Base-by-base conservation (phyloP, 1,140 invertebrate species). In the Pseudomyrmex pallidus region DNA sequence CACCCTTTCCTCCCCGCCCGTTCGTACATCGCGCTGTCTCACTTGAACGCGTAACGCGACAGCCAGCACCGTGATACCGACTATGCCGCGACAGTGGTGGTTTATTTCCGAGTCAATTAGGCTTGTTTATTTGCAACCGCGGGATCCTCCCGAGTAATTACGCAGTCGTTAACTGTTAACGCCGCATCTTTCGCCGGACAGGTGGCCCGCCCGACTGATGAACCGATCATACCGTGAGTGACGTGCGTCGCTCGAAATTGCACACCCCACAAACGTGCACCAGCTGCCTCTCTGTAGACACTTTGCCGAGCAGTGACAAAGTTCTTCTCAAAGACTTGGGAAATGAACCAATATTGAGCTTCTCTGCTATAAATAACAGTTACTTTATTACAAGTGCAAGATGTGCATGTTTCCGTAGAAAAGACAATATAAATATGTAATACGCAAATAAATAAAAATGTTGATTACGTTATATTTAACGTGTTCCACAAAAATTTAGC, bases 21-120 rank as follows among this genome's bases (percentile, higher is more conserved):
- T 59, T 74, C 22, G 17, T 73, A 35, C 5, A 54, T 82, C 74
- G 50, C 50, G 68, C 20, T 74, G 56, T 66, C 61, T 83, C 82
- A 54, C 74, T 84, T 57, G 56, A 83, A 68, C 63, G 82, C 88
- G 88, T 66, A 85, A 85, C 82, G 70, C 57, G 85, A 84, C 70
- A 74, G 74, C 68, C 35, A 57, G 48, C 52, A 25, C 57, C 77
- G 56, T 64, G 50, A 44, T 20, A 57, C 70, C 50, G 54, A 20
- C 67, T 64, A 52, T 57, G 62, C 54, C 59, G 64, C 50, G 76
- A 87, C 89, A 35, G 35, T 35, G 82, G 84, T 10, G 84, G 92
- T 92, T 94, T 94, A 94, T 94, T 94, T 93, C 92, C 87, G 92
- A 93, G 93, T 94, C 93, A 94, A 94, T 94, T 94, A 93, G 90